Percentiles rank a stretch among this genome's conserved stretches.
These are phyloP conservation scores for Umimayanthus chanpuru DNA, from an alignment of 92 coral and sea anemone genomes.

Conservation along the genomic window DNA sequence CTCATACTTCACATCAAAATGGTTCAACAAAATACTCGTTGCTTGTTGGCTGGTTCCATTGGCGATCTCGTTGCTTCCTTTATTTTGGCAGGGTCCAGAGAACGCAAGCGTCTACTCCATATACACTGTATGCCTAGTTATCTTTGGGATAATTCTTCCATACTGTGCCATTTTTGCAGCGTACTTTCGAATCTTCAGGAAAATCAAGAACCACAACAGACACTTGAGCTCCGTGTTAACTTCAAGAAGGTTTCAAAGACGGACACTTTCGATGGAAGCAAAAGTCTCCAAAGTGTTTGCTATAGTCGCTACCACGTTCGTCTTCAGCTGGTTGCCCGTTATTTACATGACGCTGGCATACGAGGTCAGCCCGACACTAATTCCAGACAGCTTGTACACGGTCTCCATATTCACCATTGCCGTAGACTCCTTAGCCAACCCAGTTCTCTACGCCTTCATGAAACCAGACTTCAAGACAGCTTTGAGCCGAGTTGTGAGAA, in stretches of 20 bases:
- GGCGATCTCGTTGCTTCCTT: constrained; percentile 11
- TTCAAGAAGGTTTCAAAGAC: constrained; percentile 15
- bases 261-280: constrained; percentile 33
- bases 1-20: constrained; percentile 26
- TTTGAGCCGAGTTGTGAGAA: not conserved
- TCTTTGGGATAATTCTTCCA: constrained; percentile 30
- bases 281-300: constrained; percentile 45
- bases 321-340: constrained; percentile 37
- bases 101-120: constrained; percentile 16
- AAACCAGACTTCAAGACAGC: constrained; percentile 35
- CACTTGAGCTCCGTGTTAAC: constrained; percentile 15
- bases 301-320: constrained; percentile 20
- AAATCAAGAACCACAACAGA: constrained; percentile 20
- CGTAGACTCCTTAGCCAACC: constrained; percentile 27
- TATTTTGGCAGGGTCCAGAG: constrained; percentile 12
- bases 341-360: constrained; percentile 40
- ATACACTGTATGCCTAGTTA: constrained; percentile 21
- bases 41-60: constrained; percentile 36
- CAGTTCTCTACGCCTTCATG: constrained; percentile 44
- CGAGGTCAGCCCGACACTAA: constrained; percentile 22
- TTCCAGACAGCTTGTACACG: constrained; percentile 29
- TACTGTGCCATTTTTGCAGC: constrained; percentile 29
- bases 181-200: constrained; percentile 19
- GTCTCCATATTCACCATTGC: constrained; percentile 38
- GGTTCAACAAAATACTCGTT: constrained; percentile 14